phyloP scores from a whole-genome alignment of 2,797 vertebrate species.

The Lutjanus campechanus region DNA sequence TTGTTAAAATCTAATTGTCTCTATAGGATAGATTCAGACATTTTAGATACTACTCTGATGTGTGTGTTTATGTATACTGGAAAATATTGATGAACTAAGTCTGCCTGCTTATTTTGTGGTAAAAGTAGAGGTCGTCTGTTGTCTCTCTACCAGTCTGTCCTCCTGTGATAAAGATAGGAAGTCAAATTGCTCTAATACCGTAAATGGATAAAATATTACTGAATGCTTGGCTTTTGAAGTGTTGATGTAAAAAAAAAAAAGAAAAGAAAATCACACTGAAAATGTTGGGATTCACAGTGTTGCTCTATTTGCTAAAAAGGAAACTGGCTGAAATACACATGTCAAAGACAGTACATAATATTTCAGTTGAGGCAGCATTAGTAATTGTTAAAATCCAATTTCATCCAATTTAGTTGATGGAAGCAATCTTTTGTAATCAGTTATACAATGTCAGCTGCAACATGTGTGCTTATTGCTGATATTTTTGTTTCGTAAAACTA shows the following conservation, averaged over 20 bases:
- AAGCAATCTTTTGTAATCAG: conserved; percentile 11
- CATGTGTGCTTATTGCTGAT: conserved; percentile 24
- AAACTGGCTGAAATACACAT: background rate
- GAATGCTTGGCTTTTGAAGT: background rate
- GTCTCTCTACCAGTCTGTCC: background rate
- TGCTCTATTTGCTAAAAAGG: background rate
- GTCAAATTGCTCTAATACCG: background rate
- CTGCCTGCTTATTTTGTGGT: conserved; percentile 1
- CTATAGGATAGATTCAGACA: background rate
- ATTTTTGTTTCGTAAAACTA: conserved; percentile 13
- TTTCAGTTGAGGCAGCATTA: conserved; percentile 19
- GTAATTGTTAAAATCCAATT: conserved; percentile 4
- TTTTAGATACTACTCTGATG: background rate
- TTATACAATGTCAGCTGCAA: conserved; percentile 25
- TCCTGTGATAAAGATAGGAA: conserved; percentile 3
- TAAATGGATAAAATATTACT: background rate
- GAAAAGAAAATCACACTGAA: background rate
- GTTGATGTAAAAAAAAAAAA: background rate
- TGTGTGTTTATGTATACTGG: background rate
- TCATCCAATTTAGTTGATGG: conserved; percentile 15
- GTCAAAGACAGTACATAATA: background rate
- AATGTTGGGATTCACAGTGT: background rate
- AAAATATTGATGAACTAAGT: background rate
- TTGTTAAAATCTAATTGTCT: background rate
- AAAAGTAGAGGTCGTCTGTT: conserved; percentile 3